These are phyloP conservation scores for Mus spretus DNA, from an alignment of 2,797 vertebrate genomes.

Conservation along the genomic window DNA sequence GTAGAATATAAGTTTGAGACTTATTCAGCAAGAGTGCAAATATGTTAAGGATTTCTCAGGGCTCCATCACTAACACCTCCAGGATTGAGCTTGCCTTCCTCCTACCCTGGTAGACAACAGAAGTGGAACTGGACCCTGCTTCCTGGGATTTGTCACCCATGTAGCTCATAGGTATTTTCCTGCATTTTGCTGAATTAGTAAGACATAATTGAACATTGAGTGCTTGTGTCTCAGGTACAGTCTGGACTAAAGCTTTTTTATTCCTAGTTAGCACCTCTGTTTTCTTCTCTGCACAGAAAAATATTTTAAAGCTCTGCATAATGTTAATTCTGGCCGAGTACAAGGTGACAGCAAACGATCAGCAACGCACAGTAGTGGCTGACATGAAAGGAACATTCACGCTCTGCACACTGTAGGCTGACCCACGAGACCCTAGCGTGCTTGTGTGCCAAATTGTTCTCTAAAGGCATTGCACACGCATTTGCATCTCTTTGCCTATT, in stretches of 20 bases:
- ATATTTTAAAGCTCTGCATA: constrained; percentile 57
- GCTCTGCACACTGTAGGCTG: not conserved
- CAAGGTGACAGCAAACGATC: constrained; percentile 53
- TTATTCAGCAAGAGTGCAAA: not conserved
- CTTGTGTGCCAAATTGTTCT: not conserved
- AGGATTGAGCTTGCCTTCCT: not conserved
- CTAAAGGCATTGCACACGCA: not conserved
- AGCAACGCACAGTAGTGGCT: constrained; percentile 50
- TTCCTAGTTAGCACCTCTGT: constrained; percentile 61
- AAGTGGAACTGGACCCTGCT: not conserved
- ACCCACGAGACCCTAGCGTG: not conserved
- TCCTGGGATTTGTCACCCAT: not conserved
- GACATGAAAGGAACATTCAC: not conserved
- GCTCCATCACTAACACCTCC: not conserved
- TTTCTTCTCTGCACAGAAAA: constrained; percentile 64
- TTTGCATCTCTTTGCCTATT: constrained; percentile 16
- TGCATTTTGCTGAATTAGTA: constrained; percentile 75
- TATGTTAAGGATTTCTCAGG: not conserved
- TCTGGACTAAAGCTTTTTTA: constrained; percentile 61
- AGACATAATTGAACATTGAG: constrained; percentile 69
- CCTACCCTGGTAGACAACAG: not conserved
- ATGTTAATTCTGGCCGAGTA: constrained; percentile 63
- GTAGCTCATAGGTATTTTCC: not conserved
- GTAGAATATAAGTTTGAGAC: not conserved
- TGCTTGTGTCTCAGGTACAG: constrained; percentile 73